A percentile compares a stretch with the other conserved stretches of the same genome.
Evolutionary conservation across 1,140 invertebrate genomes (phyloP).

Genomic region (Gonatopus flavifemur): DNA sequence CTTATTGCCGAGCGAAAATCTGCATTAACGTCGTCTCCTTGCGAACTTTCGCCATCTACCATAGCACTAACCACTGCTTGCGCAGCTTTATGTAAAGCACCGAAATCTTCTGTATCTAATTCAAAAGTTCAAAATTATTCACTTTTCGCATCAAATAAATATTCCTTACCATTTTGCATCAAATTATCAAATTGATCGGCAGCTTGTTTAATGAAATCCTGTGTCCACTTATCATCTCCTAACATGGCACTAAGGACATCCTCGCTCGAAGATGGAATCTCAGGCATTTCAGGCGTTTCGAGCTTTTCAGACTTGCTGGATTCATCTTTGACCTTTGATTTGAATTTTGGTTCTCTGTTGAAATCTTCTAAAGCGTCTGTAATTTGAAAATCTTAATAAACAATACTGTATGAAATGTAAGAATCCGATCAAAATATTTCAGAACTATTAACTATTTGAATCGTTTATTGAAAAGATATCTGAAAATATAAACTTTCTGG

Average conservation of each 20-base stretch:
- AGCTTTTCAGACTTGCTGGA: neutral
- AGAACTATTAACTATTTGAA: neutral
- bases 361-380: constrained; percentile 61
- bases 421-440: neutral
- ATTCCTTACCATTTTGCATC: constrained; percentile 40
- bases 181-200: constrained; percentile 46
- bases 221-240: constrained; percentile 36
- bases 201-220: constrained; percentile 48
- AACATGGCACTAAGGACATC: neutral
- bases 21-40: constrained; percentile 20
- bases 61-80: constrained; percentile 33
- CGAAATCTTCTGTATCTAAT: constrained; percentile 27
- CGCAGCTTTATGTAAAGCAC: constrained; percentile 52
- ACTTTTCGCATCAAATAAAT: neutral
- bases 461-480: constrained; percentile 4
- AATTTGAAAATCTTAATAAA: constrained; percentile 3
- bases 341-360: constrained; percentile 38
- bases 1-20: constrained; percentile 54
- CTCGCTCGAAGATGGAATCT: constrained; percentile 11
- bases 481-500: neutral
- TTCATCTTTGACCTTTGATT: constrained; percentile 19
- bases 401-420: neutral
- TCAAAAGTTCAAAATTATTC: neutral
- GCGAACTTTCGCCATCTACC: constrained; percentile 28
- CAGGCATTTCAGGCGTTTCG: constrained; percentile 23